Evolutionary conservation across 2,888 invertebrate species (phyloP), one percentile per base, ranked within the genome.

Genomic region (Drosophila lacicola): DNA sequence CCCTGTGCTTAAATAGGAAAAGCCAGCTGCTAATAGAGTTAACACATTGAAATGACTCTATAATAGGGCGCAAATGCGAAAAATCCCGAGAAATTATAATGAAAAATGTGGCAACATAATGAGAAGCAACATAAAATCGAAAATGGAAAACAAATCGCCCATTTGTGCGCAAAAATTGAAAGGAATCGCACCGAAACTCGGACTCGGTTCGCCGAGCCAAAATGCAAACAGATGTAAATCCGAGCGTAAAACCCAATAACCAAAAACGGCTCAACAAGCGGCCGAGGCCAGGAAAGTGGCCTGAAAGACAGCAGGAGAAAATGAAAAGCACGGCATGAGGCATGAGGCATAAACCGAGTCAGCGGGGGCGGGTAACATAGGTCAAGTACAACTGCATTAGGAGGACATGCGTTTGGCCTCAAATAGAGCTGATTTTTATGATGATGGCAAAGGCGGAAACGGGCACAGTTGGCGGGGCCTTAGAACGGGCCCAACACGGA

Each of bases 151-250:
- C 77, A 86, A 84, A 87, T 81, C 81, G 82, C 78, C 82, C 80
- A 84, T 81, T 83, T 76, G 66, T 54, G 70, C 25, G 53, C 37
- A 68, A 72, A 65, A 64, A 29, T 2, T 29, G 29, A 29, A 29
- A 29, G 29, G 29, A 29, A 29, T 29, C 29, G 53, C 39, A 53
- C 39, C 29, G 51, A 63, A 33, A 47, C 58, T 33, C 44, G 9
- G 42, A 51, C 45, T 45, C 29, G 29, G 29, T 29, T 41, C 41
- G 17, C 17, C 25, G 45, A 41, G 4, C 29, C 36, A 68, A 82
- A 90, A 88, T 90, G 70, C 78, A 82, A 89, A 81, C 88, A 88
- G 88, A 90, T 88, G 88, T 87, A 89, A 90, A 89, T 87, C 84
- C 78, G 68, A 68, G 73, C 74, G 79, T 79, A 82, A 83, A 78